Conservation (phyloP, 2,797 vertebrate species). For the Xyrichtys novacula region DNA sequence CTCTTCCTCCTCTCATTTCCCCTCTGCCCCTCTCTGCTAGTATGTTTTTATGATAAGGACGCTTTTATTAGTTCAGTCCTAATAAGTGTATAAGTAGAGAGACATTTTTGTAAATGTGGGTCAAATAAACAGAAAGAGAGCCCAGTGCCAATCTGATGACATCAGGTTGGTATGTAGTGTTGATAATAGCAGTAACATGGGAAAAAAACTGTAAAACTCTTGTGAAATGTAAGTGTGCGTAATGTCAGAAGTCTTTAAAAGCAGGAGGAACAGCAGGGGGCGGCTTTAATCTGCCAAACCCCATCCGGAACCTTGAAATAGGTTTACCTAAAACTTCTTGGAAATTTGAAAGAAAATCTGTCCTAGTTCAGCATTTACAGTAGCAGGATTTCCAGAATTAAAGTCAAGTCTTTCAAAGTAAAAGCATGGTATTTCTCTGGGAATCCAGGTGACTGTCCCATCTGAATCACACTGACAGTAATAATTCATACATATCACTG, state of each 20-base stretch:
- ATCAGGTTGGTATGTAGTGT: not conserved
- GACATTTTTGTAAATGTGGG: not conserved
- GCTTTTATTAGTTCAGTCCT: not conserved
- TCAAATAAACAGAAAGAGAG: too few species aligned
- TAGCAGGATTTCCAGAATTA: not conserved
- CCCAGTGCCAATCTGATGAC: not conserved
- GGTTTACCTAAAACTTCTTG: conserved; percentile 34
- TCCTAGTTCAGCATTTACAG: not conserved
- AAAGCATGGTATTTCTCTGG: not conserved
- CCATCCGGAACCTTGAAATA: conserved; percentile 80
- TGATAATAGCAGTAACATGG: too few species aligned
- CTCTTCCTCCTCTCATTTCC: conserved; percentile 8
- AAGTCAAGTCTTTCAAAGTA: conserved; percentile 38
- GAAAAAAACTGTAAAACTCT: too few species aligned
- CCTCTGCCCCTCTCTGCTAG: not conserved
- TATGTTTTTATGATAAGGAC: not conserved
- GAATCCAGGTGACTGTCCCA: too few species aligned
- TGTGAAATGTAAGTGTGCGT: too few species aligned
- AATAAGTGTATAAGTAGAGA: not conserved
- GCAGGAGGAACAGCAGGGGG: conserved; percentile 72
- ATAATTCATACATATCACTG: not conserved
- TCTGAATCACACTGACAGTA: too few species aligned
- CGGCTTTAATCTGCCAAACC: conserved; percentile 55
- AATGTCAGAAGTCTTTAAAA: not conserved
- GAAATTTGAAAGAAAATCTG: conserved; percentile 29